Evolutionary conservation across 2,888 invertebrate species (phyloP), one percentile per base, ranked within the genome.

Genomic region (Galeopsomyia nigrocyanea): DNA sequence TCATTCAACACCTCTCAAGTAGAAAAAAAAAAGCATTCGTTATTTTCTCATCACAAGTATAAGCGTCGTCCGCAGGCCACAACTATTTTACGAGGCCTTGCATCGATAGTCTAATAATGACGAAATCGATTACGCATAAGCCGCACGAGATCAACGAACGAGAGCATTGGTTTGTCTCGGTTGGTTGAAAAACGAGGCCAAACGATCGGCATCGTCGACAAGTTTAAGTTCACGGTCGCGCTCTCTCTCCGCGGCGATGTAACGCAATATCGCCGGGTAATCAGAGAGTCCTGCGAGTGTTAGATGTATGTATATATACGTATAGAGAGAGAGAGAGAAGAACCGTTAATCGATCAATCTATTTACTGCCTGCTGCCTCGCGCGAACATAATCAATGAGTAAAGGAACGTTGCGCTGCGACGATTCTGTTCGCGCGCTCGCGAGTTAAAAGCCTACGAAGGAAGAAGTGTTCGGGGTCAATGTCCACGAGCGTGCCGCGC

Each of bases 391-490:
- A 60, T 53, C 60, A 73, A 5, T 51, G 46, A 51, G 13, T n/a
- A 7, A 53, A 53, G 17, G 9, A 17, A 17, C 6, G 13, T 10
- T n/a, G 14, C 6, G 51, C 51, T 10, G 53, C 17, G 10, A 14
- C 53, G 19, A 39, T 7, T 39, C 1, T 21, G 1, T 3, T n/a
- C n/a, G 53, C 17, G 53, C 17, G 53, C 53, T 3, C 19, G 53
- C 53, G 2, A n/a, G n/a, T n/a, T n/a, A n/a, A 9, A 10, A 51
- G 9, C 9, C 19, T 9, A 31, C 77, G 79, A 63, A 71, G 71
- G 77, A 72, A 71, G 78, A 68, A 26, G 26, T n/a, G n/a, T 68
- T 73, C 76, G 79, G 80, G 86, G 85, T 86, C 86, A 86, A 85
- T 80, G 86, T 76, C 85, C 86, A 84, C 26, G 26, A 26, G 80